Base-by-base conservation (phyloP, 2,888 invertebrate genomes). In the Xestia rhomboidea region DNA sequence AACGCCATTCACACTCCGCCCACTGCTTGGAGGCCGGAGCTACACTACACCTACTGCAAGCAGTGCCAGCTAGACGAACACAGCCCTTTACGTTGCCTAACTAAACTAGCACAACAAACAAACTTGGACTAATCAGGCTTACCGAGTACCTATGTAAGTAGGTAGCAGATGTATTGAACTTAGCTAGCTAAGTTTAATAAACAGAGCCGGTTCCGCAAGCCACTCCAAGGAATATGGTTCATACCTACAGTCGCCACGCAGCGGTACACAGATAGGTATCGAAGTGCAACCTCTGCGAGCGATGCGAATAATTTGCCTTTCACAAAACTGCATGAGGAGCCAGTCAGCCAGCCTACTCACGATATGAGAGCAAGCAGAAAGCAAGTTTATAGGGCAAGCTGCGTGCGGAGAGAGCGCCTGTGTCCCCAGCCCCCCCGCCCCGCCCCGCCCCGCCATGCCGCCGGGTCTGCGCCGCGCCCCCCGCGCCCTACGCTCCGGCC, bases 301-400 rank as follows among this genome's bases (percentile, higher is more conserved):
- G n/a, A 84, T 85, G 89, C 86, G 83, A 91, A 87, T 89, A 92
- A 93, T 93, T 93, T 91, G 92, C 94, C 94, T 95, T 95, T 95
- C 94, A 95, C 95, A 92, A 94, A 92, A 93, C 84, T 93, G 91
- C 92, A 93, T 90, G 90, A 91, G 88, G 86, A 90, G 84, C 85
- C 84, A 87, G 87, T 79, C 79, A 84, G 91, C 93, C 92, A 84
- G 92, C 93, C 92, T 92, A 92, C 94, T 92, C 94, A 89, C 92
- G 92, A 90, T 92, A 91, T 88, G 92, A 93, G 93, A 93, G 93
- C 93, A 89, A 89, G 88, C 93, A 93, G 92, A 93, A 94, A 93
- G 91, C 94, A 93, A 94, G 93, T 95, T 94, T 94, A 91, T 94
- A 94, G 95, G 94, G 93, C 94, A 92, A 90, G 91, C 91, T 90